Conservation (phyloP, 92 coral and sea anemone species). For the Chrysogorgia sp. region DNA sequence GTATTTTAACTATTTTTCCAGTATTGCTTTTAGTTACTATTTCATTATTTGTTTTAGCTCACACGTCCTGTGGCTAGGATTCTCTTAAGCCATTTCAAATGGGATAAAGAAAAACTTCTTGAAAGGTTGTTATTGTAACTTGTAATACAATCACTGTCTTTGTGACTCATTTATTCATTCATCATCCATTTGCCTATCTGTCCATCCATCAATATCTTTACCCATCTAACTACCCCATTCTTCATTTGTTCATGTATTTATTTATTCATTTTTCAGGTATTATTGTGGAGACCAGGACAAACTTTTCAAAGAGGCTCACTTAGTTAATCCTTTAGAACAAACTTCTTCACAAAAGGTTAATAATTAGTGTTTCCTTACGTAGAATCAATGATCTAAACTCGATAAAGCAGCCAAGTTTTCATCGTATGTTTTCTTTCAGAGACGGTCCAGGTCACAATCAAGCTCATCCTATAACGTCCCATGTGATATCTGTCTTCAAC, state of each 20-base stretch:
- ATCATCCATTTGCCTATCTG: neutral
- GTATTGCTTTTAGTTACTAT: no score
- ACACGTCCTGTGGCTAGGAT: conserved; percentile 98
- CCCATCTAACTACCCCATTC: no score
- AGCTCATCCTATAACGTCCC: conserved; percentile 18
- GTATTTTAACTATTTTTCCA: no score
- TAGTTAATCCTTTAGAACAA: conserved; percentile 70
- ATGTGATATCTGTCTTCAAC: conserved; percentile 76
- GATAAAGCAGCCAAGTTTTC: no score
- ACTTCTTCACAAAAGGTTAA: conserved; percentile 4
- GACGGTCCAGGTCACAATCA: conserved; percentile 14
- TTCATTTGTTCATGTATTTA: neutral
- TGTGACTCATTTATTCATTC: no score
- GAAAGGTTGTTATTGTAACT: conserved; percentile 65
- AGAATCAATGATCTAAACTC: neutral
- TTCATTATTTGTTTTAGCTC: conserved; percentile 55
- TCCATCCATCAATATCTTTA: no score
- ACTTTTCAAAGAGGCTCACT: conserved; percentile 91
- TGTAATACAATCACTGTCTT: neutral
- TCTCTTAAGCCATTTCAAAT: conserved; percentile 91
- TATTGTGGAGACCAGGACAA: conserved; percentile 99
- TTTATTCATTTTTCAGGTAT: conserved; percentile 58
- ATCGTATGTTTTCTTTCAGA: neutral
- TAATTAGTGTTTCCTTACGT: neutral
- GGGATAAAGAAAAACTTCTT: conserved; percentile 95